These are phyloP conservation scores for Pelosia muscerda DNA, from an alignment of 2,888 invertebrate genomes.

Conservation along the genomic window DNA sequence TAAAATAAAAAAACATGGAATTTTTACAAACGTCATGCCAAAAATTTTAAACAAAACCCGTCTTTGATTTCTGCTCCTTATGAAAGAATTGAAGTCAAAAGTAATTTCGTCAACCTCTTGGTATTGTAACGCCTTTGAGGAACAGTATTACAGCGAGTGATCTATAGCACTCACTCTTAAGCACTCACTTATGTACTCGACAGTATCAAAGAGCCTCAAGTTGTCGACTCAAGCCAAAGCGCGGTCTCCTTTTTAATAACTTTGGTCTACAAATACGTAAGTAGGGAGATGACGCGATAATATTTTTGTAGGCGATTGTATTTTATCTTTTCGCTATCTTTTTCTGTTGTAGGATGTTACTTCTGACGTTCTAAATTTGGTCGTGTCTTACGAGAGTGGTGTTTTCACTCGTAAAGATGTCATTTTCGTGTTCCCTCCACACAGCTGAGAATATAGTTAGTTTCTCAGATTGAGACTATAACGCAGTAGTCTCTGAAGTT, in stretches of 20 bases:
- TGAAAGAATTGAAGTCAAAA: constrained; percentile 56
- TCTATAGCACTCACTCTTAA: constrained; percentile 63
- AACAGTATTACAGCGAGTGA: constrained; percentile 64
- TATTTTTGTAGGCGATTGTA: constrained; percentile 30
- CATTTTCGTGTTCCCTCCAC: no score
- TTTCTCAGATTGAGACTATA: not conserved
- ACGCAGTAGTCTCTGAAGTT: not conserved
- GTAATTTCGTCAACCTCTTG: constrained; percentile 45
- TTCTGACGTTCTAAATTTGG: not conserved
- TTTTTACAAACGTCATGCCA: not conserved
- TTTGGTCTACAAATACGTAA: constrained; percentile 42
- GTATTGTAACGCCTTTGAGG: constrained; percentile 58
- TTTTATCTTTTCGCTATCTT: constrained; percentile 3
- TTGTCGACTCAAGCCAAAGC: constrained; percentile 55
- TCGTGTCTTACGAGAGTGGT: not conserved
- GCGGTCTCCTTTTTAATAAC: constrained; percentile 51
- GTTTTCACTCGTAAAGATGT: not conserved
- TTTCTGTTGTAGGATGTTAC: constrained; percentile 20
- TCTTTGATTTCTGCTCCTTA: constrained; percentile 47
- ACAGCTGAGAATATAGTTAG: not conserved
- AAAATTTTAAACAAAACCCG: constrained; percentile 15
- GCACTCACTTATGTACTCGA: constrained; percentile 75
- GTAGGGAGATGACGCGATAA: constrained; percentile 37
- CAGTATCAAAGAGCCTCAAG: constrained; percentile 71
- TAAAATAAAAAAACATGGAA: not conserved